Conservation (phyloP, 1,140 invertebrate species). For the Liolophura sinensis region DNA sequence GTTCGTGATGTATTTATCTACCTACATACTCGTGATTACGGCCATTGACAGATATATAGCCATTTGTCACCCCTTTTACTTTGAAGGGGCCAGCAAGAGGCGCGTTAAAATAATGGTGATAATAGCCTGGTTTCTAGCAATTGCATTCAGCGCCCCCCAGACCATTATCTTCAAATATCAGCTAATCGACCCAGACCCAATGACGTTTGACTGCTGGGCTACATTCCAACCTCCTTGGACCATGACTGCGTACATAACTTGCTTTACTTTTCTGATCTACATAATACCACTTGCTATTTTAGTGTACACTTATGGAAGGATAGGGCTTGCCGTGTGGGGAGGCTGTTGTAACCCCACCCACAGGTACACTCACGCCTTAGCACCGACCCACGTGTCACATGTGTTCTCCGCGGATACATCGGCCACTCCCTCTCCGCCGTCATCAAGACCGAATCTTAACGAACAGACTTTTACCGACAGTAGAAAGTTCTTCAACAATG, state of each 20-base stretch:
- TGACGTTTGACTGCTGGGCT: conserved; percentile 69
- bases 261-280: conserved; percentile 36
- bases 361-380: no score
- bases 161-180: no score
- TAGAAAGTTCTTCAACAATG: no score
- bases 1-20: conserved; percentile 86
- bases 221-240: conserved; percentile 61
- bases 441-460: no score
- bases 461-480: no score
- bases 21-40: conserved; percentile 92
- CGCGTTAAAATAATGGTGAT: conserved; percentile 59
- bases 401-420: no score
- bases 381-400: no score
- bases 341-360: no score
- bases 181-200: neutral
- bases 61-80: conserved; percentile 68
- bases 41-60: conserved; percentile 94
- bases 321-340: no score
- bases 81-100: conserved; percentile 35
- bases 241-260: conserved; percentile 32
- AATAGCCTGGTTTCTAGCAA: conserved; percentile 64
- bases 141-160: conserved; percentile 64
- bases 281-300: conserved; percentile 38
- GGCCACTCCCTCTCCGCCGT: no score
- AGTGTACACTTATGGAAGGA: conserved; percentile 58